Conservation (phyloP, 2,113 vertebrate species). For the Tenebrosternarchus preto region DNA sequence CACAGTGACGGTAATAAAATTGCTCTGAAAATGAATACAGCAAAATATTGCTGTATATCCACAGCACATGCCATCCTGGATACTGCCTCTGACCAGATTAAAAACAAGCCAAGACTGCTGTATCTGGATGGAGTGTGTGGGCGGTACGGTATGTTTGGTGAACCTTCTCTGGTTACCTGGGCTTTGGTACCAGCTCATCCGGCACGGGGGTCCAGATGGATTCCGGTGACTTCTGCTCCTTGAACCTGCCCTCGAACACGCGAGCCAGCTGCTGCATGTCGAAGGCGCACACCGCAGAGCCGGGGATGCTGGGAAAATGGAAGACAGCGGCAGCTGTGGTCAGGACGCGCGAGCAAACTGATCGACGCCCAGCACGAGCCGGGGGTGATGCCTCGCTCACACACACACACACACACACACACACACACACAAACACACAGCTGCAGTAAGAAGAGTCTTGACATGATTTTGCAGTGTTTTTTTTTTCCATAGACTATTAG, state of each 20-base stretch:
- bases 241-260: conserved; percentile 91
- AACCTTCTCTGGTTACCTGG: conserved; percentile 75
- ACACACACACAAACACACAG: background rate
- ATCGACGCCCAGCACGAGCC: conserved; percentile 14
- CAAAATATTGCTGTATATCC: no score
- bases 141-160: no score
- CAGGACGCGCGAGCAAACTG: conserved; percentile 36
- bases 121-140: no score
- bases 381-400: no score
- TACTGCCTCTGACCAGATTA: background rate
- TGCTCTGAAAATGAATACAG: no score
- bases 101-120: background rate
- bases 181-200: conserved; percentile 89
- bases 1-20: no score
- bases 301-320: conserved; percentile 81
- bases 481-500: conserved; percentile 25
- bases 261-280: conserved; percentile 92
- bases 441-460: background rate
- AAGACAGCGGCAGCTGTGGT: conserved; percentile 38
- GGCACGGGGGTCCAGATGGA: conserved; percentile 95
- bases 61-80: no score
- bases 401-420: background rate
- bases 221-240: conserved; percentile 93
- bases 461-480: background rate
- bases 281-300: conserved; percentile 93